Conservation (phyloP, 2,797 vertebrate species). For the Poliocrania exsul region DNA sequence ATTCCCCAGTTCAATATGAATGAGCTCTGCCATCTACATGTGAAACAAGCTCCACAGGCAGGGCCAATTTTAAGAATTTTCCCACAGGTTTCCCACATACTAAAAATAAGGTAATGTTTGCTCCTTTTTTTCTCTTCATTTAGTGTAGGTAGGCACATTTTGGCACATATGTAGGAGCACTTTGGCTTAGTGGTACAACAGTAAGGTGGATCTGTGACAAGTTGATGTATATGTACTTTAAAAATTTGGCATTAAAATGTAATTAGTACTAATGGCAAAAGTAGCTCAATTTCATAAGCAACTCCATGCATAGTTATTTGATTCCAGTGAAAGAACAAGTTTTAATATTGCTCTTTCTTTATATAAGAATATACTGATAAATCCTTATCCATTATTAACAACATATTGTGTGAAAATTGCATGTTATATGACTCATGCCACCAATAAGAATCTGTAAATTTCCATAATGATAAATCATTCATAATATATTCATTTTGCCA, state of each 20-base stretch:
- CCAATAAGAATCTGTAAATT: conserved; percentile 71
- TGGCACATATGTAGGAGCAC: not conserved
- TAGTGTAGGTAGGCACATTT: not conserved
- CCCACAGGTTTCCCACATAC: not conserved
- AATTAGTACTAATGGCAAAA: conserved; percentile 55
- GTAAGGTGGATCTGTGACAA: conserved; percentile 10
- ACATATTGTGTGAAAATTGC: conserved; percentile 68
- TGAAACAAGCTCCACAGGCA: not conserved
- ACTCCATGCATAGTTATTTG: conserved; percentile 60
- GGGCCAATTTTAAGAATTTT: not conserved
- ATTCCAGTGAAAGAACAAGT: conserved; percentile 59
- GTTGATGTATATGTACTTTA: conserved; percentile 34
- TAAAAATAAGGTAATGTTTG: not conserved
- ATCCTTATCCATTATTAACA: conserved; percentile 80
- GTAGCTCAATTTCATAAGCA: conserved; percentile 49
- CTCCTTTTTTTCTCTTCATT: not conserved
- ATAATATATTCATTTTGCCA: conserved; percentile 70
- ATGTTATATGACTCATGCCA: conserved; percentile 68
- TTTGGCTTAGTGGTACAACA: not conserved
- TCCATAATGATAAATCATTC: conserved; percentile 77
- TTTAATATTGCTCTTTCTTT: conserved; percentile 74
- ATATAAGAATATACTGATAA: conserved; percentile 71
- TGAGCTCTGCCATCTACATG: not conserved
- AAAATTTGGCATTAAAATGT: conserved; percentile 61
- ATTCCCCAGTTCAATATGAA: not conserved